Percentiles rank a stretch among this genome's conserved stretches.
phyloP scores from a whole-genome alignment of 1,140 invertebrate genomes.

The Radopholus similis region DNA sequence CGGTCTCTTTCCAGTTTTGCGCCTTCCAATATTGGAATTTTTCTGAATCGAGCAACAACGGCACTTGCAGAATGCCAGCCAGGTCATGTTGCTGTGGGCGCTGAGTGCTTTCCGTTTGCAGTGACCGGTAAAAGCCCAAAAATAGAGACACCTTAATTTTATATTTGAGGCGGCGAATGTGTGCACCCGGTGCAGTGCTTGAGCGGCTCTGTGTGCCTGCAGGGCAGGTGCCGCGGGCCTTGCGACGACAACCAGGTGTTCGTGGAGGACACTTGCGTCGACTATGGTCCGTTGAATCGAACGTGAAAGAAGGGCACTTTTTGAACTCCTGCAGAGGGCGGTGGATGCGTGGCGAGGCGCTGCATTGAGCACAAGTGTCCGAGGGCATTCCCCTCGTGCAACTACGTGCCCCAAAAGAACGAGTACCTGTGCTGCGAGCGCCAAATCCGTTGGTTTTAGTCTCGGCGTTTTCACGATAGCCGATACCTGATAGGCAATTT shows the following conservation, averaged over 20 bases:
- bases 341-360: slow-evolving; percentile 33
- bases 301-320: slow-evolving; percentile 19
- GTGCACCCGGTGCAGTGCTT: slow-evolving; percentile 31
- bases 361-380: slow-evolving; percentile 34
- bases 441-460: slow-evolving; percentile 24
- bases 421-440: slow-evolving; percentile 44
- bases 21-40: too few species aligned
- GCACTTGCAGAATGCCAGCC: slow-evolving; percentile 36
- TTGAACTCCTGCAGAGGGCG: slow-evolving; percentile 31
- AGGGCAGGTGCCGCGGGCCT: slow-evolving; percentile 35
- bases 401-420: slow-evolving; percentile 41
- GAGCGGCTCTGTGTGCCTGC: slow-evolving; percentile 34
- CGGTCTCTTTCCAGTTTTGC: too few species aligned
- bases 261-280: slow-evolving; percentile 36
- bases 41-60: too few species aligned
- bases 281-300: slow-evolving; percentile 28
- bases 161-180: slow-evolving; percentile 3
- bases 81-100: slow-evolving; percentile 33
- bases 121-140: slow-evolving; percentile 22
- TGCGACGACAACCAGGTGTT: slow-evolving; percentile 40
- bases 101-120: slow-evolving; percentile 37
- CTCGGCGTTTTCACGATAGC: too few species aligned
- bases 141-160: too few species aligned
- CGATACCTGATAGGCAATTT: too few species aligned
- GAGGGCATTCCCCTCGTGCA: slow-evolving; percentile 39